phyloP scores from a whole-genome alignment of 2,888 invertebrate species.

The Agonopterix heracliana region DNA sequence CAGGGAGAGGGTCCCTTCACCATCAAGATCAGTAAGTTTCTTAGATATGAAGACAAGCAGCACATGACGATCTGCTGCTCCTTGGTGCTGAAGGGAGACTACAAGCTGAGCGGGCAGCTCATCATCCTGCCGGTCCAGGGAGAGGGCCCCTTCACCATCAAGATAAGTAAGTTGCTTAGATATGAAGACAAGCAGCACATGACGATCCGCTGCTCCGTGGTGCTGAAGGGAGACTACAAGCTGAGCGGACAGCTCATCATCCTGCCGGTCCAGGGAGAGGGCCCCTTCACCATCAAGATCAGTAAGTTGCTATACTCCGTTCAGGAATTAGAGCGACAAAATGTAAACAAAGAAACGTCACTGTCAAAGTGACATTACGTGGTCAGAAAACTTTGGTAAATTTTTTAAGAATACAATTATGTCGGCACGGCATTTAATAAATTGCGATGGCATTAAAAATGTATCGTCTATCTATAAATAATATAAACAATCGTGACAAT shows the following conservation, averaged over 20 bases:
- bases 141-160: constrained; percentile 50
- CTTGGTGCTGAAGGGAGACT: constrained; percentile 44
- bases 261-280: constrained; percentile 49
- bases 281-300: constrained; percentile 50
- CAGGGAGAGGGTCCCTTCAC: constrained; percentile 50
- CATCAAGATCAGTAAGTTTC: constrained; percentile 53
- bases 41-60: constrained; percentile 31
- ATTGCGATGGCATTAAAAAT: too few relatives aligned
- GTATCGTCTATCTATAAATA: too few relatives aligned
- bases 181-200: constrained; percentile 35
- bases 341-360: too few relatives aligned
- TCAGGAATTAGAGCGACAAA: too few relatives aligned
- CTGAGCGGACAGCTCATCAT: constrained; percentile 47
- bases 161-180: constrained; percentile 44
- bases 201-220: constrained; percentile 42
- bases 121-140: constrained; percentile 51
- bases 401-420: too few relatives aligned
- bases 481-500: too few relatives aligned
- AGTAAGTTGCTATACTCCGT: constrained; percentile 52
- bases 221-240: constrained; percentile 45
- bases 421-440: too few relatives aligned
- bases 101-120: constrained; percentile 46
- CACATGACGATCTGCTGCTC: constrained; percentile 37
- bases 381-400: too few relatives aligned
- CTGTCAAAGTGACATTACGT: too few relatives aligned